Conservation (phyloP, 2,113 vertebrate species). For the Perca fluviatilis region DNA sequence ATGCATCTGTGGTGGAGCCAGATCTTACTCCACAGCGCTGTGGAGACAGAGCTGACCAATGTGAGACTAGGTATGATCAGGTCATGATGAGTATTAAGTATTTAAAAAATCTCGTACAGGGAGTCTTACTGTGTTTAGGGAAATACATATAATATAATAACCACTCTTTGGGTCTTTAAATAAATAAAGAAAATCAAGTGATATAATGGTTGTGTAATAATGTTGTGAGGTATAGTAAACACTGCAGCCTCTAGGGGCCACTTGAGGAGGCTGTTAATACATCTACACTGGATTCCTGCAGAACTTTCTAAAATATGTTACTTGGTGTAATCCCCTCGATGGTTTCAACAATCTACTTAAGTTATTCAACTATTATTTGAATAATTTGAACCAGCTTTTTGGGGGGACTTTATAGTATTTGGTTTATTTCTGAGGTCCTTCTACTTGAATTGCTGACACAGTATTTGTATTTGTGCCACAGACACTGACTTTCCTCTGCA, state of each 20-base stretch:
- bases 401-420: background rate
- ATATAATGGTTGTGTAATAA: background rate
- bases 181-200: background rate
- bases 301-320: background rate
- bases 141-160: background rate
- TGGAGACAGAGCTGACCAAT: too few relatives aligned
- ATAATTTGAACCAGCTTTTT: background rate
- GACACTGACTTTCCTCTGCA: background rate
- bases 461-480: slow-evolving; percentile 4
- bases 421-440: background rate
- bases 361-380: background rate
- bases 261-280: background rate
- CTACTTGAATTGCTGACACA: slow-evolving; percentile 12
- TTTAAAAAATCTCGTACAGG: background rate
- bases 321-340: background rate
- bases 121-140: background rate
- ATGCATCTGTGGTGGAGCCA: too few relatives aligned
- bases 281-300: background rate
- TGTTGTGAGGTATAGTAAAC: background rate
- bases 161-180: background rate
- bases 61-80: too few relatives aligned
- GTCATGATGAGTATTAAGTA: background rate
- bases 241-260: background rate
- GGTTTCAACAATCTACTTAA: background rate
- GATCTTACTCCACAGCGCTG: too few relatives aligned